These are phyloP conservation scores for Pheucticus melanocephalus DNA, from an alignment of 2,113 vertebrate species.

Conservation along the genomic window DNA sequence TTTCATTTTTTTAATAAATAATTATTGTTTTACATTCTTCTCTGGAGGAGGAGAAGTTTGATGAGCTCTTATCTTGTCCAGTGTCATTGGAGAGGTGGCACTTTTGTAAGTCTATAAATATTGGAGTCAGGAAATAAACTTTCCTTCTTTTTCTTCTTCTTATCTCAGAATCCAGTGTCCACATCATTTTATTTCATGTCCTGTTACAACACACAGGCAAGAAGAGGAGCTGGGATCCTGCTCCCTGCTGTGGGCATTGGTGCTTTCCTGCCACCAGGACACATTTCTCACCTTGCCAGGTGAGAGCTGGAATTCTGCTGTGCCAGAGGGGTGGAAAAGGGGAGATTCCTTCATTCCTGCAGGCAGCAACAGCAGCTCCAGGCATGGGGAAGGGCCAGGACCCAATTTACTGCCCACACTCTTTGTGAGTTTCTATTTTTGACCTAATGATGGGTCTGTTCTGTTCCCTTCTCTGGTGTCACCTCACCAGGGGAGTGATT, in stretches of 20 bases:
- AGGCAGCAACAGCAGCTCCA: background rate
- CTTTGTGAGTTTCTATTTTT: background rate
- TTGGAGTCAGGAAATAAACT: too few species aligned
- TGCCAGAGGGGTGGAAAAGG: background rate
- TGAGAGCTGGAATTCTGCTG: accelerated
- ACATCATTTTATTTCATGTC: too few species aligned
- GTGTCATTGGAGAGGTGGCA: too few species aligned
- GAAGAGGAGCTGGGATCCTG: background rate
- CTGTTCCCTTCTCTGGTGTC: background rate
- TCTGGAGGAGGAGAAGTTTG: too few species aligned
- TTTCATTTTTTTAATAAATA: too few species aligned
- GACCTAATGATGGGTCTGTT: background rate
- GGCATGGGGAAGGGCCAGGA: background rate
- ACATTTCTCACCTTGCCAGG: background rate
- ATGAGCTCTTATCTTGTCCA: too few species aligned
- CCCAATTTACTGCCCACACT: background rate
- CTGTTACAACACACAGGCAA: background rate
- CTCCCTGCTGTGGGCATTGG: background rate
- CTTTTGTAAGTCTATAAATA: too few species aligned
- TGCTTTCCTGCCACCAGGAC: background rate
- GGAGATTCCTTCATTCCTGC: background rate
- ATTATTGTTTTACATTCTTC: too few species aligned
- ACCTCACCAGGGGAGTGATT: background rate
- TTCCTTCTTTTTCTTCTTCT: too few species aligned
- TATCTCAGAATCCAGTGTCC: too few species aligned